phyloP scores from a whole-genome alignment of 2,888 invertebrate species.

The Thera britannica region DNA sequence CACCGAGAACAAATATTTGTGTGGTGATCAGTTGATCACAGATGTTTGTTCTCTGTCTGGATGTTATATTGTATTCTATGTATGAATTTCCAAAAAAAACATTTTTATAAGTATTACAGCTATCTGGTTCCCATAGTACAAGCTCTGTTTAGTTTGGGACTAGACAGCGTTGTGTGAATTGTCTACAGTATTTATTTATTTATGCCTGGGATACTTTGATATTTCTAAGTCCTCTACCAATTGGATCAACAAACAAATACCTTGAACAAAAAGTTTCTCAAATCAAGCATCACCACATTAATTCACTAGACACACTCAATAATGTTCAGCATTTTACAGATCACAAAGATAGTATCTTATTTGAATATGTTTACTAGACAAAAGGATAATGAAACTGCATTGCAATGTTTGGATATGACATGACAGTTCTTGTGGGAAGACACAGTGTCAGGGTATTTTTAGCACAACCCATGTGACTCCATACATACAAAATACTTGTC shows the following conservation, averaged over 20 bases:
- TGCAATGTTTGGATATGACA: constrained; percentile 20
- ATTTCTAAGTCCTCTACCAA: no score
- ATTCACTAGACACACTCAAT: background rate
- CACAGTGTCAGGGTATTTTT: constrained; percentile 70
- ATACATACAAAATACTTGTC: constrained; percentile 50
- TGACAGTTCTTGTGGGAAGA: constrained; percentile 26
- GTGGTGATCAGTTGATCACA: no score
- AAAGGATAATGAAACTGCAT: constrained; percentile 22
- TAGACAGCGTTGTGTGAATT: no score
- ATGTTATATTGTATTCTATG: no score
- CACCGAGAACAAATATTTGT: no score
- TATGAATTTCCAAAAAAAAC: no score
- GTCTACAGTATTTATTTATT: no score
- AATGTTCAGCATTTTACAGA: constrained; percentile 11
- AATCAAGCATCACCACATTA: constrained; percentile 40
- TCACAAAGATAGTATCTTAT: background rate
- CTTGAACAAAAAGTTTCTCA: constrained; percentile 40
- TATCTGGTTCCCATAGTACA: no score
- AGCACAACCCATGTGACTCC: constrained; percentile 70
- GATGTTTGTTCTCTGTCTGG: no score
- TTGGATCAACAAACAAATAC: constrained; percentile 21
- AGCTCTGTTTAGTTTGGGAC: no score
- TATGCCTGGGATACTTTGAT: no score
- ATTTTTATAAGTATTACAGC: no score
- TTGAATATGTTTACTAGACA: background rate